A percentile compares a stretch with the other conserved stretches of the same genome.
phyloP scores from a whole-genome alignment of 2,113 vertebrate genomes.

The Pseudolaguvia tuberculata region DNA sequence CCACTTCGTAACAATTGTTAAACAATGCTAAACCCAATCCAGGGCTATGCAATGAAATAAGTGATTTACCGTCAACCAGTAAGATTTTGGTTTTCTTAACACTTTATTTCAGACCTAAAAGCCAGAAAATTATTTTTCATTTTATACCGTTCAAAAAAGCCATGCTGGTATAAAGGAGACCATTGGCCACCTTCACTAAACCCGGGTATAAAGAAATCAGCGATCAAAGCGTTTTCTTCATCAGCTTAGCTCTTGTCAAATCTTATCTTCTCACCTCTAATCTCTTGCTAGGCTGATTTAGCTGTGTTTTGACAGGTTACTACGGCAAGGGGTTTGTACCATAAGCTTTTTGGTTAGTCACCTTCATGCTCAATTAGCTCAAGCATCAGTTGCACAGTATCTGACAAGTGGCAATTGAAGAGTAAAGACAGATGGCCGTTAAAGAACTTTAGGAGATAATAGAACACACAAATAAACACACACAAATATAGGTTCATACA shows the following conservation, averaged over 20 bases:
- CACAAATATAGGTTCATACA: constrained; percentile 8
- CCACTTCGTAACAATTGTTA: too few species aligned
- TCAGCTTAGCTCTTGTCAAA: background rate
- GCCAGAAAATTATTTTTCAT: too few species aligned
- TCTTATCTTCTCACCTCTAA: background rate
- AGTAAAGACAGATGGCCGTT: constrained; percentile 51
- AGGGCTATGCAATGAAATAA: too few species aligned
- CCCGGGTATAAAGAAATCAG: background rate
- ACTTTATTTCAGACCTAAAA: too few species aligned
- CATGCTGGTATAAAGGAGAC: background rate
- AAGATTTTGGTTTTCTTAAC: too few species aligned
- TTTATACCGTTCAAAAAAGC: too few species aligned
- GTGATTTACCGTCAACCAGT: too few species aligned
- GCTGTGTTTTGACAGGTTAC: constrained; percentile 56
- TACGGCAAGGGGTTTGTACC: constrained; percentile 53
- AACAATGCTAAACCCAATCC: too few species aligned
- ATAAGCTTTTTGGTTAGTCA: constrained; percentile 60
- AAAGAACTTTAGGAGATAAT: constrained; percentile 40
- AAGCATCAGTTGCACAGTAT: constrained; percentile 51
- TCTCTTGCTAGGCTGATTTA: constrained; percentile 28
- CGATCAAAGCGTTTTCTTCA: background rate
- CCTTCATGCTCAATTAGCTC: constrained; percentile 62
- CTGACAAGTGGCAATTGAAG: constrained; percentile 54
- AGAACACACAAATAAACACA: background rate
- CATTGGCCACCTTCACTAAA: background rate